Conservation (phyloP, 2,797 vertebrate genomes). For the Esox lucius region DNA sequence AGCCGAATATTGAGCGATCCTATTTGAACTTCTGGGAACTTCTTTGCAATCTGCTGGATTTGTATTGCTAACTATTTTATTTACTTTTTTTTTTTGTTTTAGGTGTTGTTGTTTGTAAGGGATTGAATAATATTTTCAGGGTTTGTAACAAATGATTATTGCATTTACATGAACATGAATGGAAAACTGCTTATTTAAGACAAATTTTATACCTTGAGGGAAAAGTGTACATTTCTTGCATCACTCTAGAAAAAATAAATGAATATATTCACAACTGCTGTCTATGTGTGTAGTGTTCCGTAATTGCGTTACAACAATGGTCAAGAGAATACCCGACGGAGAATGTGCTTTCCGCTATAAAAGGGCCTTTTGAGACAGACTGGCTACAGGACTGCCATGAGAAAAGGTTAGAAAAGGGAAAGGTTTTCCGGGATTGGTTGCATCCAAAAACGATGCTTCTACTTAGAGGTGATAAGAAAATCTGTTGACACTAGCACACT, state of each 20-base stretch:
- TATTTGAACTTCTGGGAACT: constrained; percentile 46
- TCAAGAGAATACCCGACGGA: too few relatives aligned
- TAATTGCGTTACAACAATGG: not conserved
- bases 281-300: not conserved
- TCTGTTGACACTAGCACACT: too few relatives aligned
- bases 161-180: constrained; percentile 46
- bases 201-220: constrained; percentile 77
- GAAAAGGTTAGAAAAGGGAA: not conserved
- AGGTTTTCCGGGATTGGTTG: not conserved
- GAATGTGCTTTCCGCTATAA: too few relatives aligned
- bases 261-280: constrained; percentile 73
- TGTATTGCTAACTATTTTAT: constrained; percentile 65
- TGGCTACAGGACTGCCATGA: not conserved
- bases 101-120: constrained; percentile 51
- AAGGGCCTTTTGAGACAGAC: not conserved
- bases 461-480: not conserved
- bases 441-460: not conserved
- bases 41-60: constrained; percentile 72
- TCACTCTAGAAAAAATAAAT: constrained; percentile 81
- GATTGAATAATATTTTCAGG: constrained; percentile 53
- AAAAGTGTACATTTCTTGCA: constrained; percentile 73
- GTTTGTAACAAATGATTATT: constrained; percentile 53
- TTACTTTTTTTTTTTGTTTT: constrained; percentile 53
- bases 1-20: constrained; percentile 44
- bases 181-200: constrained; percentile 76